Conservation (phyloP, 2,797 vertebrate species). For the Chromobotia macracanthus region DNA sequence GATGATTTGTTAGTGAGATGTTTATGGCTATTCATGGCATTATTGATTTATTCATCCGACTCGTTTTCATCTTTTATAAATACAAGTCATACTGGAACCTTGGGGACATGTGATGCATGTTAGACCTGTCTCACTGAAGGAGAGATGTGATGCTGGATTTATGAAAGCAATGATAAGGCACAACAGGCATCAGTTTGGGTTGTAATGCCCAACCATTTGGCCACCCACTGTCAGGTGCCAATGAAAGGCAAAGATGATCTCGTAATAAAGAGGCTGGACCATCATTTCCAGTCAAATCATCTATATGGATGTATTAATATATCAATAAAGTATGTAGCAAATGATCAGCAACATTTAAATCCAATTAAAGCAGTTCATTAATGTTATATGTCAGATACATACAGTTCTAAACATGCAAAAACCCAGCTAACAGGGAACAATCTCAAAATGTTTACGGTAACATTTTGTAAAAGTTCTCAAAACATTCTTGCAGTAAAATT, state of each 20-base stretch:
- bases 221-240: neutral
- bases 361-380: slow-evolving; percentile 29
- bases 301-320: too few relatives aligned
- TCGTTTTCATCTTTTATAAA: slow-evolving; percentile 67
- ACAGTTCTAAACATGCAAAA: neutral
- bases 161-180: slow-evolving; percentile 42
- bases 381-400: neutral
- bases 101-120: slow-evolving; percentile 24
- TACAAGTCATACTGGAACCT: slow-evolving; percentile 61
- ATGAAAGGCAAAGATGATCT: slow-evolving; percentile 17
- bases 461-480: too few relatives aligned
- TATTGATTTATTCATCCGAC: slow-evolving; percentile 21
- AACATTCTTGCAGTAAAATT: too few relatives aligned
- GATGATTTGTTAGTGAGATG: slow-evolving; percentile 19
- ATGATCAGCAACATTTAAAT: slow-evolving; percentile 14
- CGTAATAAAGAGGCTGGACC: neutral
- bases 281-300: neutral
- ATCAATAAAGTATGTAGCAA: slow-evolving; percentile 10
- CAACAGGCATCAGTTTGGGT: slow-evolving; percentile 33
- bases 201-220: slow-evolving; percentile 26
- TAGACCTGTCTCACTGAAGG: slow-evolving; percentile 31
- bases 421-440: too few relatives aligned
- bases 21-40: slow-evolving; percentile 8
- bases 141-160: slow-evolving; percentile 38
- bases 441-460: too few relatives aligned